Evolutionary conservation across 2,888 invertebrate species (phyloP), one percentile per base, ranked within the genome.

Genomic region (Hemicrepidius hirtus): DNA sequence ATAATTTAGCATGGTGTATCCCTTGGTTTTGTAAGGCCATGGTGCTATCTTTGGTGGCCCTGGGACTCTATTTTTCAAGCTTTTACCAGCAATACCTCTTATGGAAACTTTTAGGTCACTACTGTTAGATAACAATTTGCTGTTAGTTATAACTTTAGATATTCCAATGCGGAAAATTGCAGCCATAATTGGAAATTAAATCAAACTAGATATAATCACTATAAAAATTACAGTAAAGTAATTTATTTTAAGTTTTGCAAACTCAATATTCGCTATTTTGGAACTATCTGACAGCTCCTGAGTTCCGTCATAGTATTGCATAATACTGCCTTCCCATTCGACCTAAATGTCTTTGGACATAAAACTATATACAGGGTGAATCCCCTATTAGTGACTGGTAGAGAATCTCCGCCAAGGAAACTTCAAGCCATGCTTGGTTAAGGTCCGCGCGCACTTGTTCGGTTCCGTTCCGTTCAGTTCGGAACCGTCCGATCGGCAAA

Each of bases 21-120:
- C 83, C 80, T 93, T 94, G 20, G 91, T 89, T 75, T 90, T 89
- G 83, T 95, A 97, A 21, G 94, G 93, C 84, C 91, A 96, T 0
- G 96, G 95, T 24, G 90, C 86, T 13, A 92, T 93, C 80, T 91
- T 91, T 0, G 88, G 87, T 4, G 32, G 18, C 18, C 88, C 88
- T 0, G 87, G 86, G 46, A 87, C 78, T 4, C 85, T 84, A 55
- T 88, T 87, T 37, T 92, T 89, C 73, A 91, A 85, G 0, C 90
- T 86, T 83, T 89, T 91, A 16, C 93, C 77, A 16, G 75, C 74
- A 64, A 80, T 80, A 44, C 75, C 74, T 71, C 80, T 60, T n/a
- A 73, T 7, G n/a, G 63, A 16, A 5, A 68, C n/a, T 62, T 64
- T 79, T 0, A 73, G 16, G 24, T 77, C 76, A 1, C 60, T 40